Base-by-base conservation (phyloP, 1,140 invertebrate species). In the Scaptomyza pallida region DNA sequence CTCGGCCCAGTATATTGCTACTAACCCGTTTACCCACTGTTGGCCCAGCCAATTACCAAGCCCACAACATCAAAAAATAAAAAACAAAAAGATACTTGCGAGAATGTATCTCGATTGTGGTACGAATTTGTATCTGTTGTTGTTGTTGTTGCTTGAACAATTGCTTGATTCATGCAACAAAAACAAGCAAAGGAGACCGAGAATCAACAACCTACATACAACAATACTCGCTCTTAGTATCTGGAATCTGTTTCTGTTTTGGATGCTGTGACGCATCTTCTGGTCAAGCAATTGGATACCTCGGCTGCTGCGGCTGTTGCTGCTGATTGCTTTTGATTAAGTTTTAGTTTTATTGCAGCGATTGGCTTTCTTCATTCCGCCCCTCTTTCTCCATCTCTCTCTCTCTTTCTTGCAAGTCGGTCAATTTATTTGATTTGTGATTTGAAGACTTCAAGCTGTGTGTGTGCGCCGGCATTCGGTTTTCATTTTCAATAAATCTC, bases 21-120 rank as follows among this genome's bases (percentile, higher is more conserved):
- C 50, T 86, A 88, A 88, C 82, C 74, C 74, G 82, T 81, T 86
- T 88, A 30, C 26, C 0, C 19, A 33, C 16, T 67, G 55, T 72
- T 60, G 54, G 60, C 47, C 73, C 71, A 69, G 78, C 67, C 78
- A 88, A 88, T 88, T 88, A 88, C 75, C 74, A 62, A 70, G 41
- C 77, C 77, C 81, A 71, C 76, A 80, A 65, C 72, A 83, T 80
- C 8, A 30, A 30, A 30, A 8, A 26, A 9, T 80, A 2, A 30
- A 30, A 30, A 8, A 26, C 2, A 30, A 30, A 9, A 78, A 78
- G 60, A 72, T 73, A 67, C 72, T 67, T 65, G 45, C 45, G 15
- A 65, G 61, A 70, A 70, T 70, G 35, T 59, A 59, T 67, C 63
- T 68, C 12, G 47, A 60, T 17, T 37, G 40, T n/a, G 47, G 37